phyloP scores from a whole-genome alignment of 2,113 vertebrate genomes.

The Todiramphus chloris region DNA sequence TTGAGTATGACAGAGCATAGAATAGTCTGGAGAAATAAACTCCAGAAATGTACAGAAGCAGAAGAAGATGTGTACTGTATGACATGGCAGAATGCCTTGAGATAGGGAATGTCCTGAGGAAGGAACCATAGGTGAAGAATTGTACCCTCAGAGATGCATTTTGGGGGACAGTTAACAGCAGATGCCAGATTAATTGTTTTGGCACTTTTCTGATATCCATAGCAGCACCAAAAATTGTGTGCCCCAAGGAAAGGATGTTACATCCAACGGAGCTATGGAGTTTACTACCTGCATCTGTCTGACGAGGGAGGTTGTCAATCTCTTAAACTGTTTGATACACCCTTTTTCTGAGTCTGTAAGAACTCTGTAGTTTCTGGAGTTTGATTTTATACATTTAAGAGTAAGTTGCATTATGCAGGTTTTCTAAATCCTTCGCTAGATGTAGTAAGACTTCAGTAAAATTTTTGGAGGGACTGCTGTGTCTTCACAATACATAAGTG shows the following conservation, averaged over 20 bases:
- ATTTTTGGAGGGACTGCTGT: not conserved
- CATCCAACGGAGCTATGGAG: not conserved
- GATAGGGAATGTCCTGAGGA: not conserved
- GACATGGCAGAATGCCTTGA: not conserved
- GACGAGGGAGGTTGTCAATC: not conserved
- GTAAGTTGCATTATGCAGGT: not conserved
- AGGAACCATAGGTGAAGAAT: not conserved
- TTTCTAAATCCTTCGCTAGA: not conserved
- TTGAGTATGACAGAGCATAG: not conserved
- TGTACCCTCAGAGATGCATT: not conserved
- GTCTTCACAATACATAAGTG: not conserved
- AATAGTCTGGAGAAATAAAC: not conserved
- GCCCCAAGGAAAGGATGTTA: not conserved
- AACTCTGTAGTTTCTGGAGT: not conserved
- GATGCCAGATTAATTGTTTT: not conserved
- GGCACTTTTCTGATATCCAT: not conserved
- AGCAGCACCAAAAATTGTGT: not conserved
- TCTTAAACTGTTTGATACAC: not conserved
- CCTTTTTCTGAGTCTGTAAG: not conserved
- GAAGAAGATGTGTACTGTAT: accelerated
- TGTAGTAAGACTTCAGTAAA: not conserved
- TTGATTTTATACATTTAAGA: not conserved
- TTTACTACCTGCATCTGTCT: not conserved
- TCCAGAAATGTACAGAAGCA: not conserved
- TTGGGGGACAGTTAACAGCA: not conserved